Evolutionary conservation across 1,140 invertebrate genomes (phyloP).

Genomic region (Charaxes varanes): DNA sequence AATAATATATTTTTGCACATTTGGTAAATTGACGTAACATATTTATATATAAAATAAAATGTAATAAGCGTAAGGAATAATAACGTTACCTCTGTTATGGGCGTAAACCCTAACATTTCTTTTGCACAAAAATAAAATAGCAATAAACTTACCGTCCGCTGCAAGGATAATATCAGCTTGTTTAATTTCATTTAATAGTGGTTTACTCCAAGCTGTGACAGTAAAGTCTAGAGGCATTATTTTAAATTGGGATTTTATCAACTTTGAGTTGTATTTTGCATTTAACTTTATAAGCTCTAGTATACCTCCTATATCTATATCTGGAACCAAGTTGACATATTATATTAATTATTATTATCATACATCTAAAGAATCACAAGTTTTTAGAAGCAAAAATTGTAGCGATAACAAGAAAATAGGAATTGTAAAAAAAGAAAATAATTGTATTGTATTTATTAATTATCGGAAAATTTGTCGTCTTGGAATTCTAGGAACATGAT

Average conservation of each 20-base stretch:
- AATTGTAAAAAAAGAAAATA: not conserved
- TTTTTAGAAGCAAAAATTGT: too few relatives aligned
- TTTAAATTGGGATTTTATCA: constrained; percentile 72
- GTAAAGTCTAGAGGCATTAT: constrained; percentile 82
- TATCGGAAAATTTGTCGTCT: too few relatives aligned
- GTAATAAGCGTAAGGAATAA: too few relatives aligned
- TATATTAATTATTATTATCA: too few relatives aligned
- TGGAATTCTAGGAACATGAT: too few relatives aligned
- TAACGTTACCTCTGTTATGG: not conserved
- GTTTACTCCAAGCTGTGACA: constrained; percentile 71
- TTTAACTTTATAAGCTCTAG: constrained; percentile 83
- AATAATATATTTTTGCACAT: too few relatives aligned
- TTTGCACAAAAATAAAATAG: too few relatives aligned
- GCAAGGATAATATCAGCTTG: constrained; percentile 80
- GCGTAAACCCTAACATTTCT: not conserved
- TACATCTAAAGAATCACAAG: too few relatives aligned
- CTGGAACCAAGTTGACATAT: too few relatives aligned
- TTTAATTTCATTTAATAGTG: constrained; percentile 72
- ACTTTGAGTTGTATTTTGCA: constrained; percentile 77
- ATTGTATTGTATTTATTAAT: not conserved
- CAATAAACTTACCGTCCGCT: constrained; percentile 80
- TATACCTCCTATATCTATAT: constrained; percentile 85
- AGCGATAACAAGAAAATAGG: constrained; percentile 20
- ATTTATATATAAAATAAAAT: too few relatives aligned
- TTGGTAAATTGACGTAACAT: too few relatives aligned